Percentiles rank a stretch among this genome's conserved stretches.
Evolutionary conservation across 2,797 vertebrate species (phyloP).

Genomic region (Anas georgica): DNA sequence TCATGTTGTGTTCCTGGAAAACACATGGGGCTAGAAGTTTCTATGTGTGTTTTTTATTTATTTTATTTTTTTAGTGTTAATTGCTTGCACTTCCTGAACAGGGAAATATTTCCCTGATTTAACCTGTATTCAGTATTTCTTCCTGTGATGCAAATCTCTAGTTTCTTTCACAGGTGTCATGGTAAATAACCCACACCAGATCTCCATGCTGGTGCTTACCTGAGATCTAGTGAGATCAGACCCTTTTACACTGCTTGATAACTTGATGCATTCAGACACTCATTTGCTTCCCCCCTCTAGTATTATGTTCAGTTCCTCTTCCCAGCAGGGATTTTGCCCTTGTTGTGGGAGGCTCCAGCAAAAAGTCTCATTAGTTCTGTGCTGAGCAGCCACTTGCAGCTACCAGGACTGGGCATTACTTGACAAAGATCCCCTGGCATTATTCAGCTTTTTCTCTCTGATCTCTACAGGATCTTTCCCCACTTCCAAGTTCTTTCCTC

Average conservation of each 20-base stretch:
- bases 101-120: background rate
- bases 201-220: background rate
- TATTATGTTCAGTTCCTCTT: background rate
- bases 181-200: background rate
- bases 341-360: background rate
- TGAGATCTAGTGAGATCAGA: background rate
- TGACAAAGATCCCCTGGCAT: background rate
- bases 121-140: background rate
- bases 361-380: background rate
- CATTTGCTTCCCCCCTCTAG: background rate
- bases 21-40: too few relatives aligned
- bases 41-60: too few relatives aligned
- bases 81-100: too few relatives aligned
- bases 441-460: background rate
- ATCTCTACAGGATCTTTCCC: background rate
- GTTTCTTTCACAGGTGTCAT: background rate
- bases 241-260: background rate
- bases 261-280: background rate
- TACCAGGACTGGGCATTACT: background rate
- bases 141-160: background rate
- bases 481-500: background rate
- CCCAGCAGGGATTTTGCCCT: background rate
- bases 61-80: too few relatives aligned
- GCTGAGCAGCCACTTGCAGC: background rate
- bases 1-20: background rate